These are phyloP conservation scores for Druon quercuslanigerum DNA, from an alignment of 1,140 invertebrate species.

Conservation along the genomic window DNA sequence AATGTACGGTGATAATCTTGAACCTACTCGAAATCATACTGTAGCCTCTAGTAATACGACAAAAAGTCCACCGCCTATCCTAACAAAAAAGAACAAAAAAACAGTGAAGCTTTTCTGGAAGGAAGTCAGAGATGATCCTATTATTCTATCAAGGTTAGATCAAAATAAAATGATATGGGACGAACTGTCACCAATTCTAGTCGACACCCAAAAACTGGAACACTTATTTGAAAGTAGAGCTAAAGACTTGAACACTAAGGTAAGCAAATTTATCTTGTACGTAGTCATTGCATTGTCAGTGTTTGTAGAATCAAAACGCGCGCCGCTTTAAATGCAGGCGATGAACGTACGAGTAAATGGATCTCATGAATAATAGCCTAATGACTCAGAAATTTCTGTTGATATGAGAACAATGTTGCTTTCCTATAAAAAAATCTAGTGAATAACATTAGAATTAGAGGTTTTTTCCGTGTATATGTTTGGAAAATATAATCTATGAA, in stretches of 20 bases:
- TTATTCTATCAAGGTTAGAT: slow-evolving; percentile 81
- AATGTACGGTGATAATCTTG: slow-evolving; percentile 69
- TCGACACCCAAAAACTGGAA: slow-evolving; percentile 96
- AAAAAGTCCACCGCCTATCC: slow-evolving; percentile 66
- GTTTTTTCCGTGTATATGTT: too few species aligned
- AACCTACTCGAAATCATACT: slow-evolving; percentile 55
- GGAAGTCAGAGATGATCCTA: slow-evolving; percentile 91
- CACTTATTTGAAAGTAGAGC: slow-evolving; percentile 97
- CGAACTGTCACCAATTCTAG: slow-evolving; percentile 86
- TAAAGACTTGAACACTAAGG: slow-evolving; percentile 96
- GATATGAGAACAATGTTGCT: too few species aligned
- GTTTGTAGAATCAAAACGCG: slow-evolving; percentile 7
- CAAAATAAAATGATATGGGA: slow-evolving; percentile 94
- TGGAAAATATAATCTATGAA: too few species aligned
- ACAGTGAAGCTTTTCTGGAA: slow-evolving; percentile 99
- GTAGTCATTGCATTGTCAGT: slow-evolving; percentile 17
- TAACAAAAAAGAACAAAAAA: slow-evolving; percentile 93
- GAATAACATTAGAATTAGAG: too few species aligned
- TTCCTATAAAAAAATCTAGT: too few species aligned
- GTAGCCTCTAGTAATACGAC: slow-evolving; percentile 51
- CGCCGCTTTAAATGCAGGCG: slow-evolving; percentile 35
- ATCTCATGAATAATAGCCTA: neutral
- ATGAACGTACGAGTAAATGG: neutral
- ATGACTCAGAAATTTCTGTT: too few species aligned
- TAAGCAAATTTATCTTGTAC: slow-evolving; percentile 66